phyloP scores from a whole-genome alignment of 2,888 invertebrate species.

The Platynereis dumerilii region DNA sequence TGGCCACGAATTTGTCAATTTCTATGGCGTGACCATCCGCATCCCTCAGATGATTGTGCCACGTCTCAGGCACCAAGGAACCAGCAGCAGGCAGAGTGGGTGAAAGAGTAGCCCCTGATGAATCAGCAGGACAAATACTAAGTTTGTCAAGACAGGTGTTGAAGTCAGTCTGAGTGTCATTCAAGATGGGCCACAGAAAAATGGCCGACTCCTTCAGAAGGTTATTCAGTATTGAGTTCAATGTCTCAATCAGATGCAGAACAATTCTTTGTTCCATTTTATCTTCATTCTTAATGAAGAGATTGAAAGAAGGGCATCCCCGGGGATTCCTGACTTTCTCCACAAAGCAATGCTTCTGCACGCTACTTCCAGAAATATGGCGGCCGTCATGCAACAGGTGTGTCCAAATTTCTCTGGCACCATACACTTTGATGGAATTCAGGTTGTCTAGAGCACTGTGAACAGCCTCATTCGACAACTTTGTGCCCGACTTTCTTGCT shows the following conservation, averaged over 20 bases:
- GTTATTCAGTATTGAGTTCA: slow-evolving; percentile 33
- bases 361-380: slow-evolving; percentile 27
- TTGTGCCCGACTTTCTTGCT: slow-evolving; percentile 19
- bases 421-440: slow-evolving; percentile 31
- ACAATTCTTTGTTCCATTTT: slow-evolving; percentile 33
- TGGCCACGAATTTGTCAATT: no score
- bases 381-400: slow-evolving; percentile 26
- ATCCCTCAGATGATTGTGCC: no score
- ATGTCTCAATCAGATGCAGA: slow-evolving; percentile 32
- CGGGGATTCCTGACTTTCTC: slow-evolving; percentile 14
- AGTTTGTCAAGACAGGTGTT: slow-evolving; percentile 26
- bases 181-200: slow-evolving; percentile 31
- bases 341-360: slow-evolving; percentile 33
- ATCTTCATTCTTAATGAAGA: slow-evolving; percentile 28
- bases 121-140: no score
- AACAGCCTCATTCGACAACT: slow-evolving; percentile 24
- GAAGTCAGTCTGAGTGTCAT: slow-evolving; percentile 27
- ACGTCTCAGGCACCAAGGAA: no score
- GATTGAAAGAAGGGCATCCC: slow-evolving; percentile 20
- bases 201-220: slow-evolving; percentile 34
- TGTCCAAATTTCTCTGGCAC: slow-evolving; percentile 28
- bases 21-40: no score
- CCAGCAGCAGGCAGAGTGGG: no score
- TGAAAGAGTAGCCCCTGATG: no score
- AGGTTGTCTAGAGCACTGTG: slow-evolving; percentile 28